Evolutionary conservation across 2,113 vertebrate genomes (phyloP).

Genomic region (Rhinoptilus africanus): DNA sequence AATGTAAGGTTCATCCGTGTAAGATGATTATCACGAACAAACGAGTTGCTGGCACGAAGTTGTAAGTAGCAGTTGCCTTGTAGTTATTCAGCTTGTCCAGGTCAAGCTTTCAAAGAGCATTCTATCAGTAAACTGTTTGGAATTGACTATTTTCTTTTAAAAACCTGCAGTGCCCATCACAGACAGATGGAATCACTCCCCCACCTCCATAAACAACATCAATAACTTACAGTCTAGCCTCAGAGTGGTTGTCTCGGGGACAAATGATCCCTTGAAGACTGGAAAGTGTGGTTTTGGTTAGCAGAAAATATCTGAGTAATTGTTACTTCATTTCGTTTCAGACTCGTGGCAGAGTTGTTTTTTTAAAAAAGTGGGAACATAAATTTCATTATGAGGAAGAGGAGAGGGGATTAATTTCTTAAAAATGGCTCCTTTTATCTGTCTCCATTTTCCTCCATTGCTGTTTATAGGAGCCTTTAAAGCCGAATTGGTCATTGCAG

Average conservation of each 20-base stretch:
- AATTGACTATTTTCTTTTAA: background rate
- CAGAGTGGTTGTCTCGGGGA: background rate
- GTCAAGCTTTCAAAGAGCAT: constrained; percentile 9
- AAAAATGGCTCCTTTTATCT: background rate
- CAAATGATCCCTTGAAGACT: constrained; percentile 45
- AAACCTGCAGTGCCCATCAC: background rate
- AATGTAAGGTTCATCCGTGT: constrained; percentile 64
- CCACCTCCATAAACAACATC: constrained; percentile 38
- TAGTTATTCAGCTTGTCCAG: constrained; percentile 29
- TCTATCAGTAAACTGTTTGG: background rate
- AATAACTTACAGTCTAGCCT: background rate
- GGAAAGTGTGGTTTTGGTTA: constrained; percentile 51
- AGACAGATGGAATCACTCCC: constrained; percentile 35
- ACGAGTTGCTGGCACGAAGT: constrained; percentile 74
- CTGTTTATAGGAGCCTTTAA: background rate
- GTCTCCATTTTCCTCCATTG: background rate
- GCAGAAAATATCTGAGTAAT: constrained; percentile 8
- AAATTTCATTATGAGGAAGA: background rate
- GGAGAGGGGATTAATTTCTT: background rate
- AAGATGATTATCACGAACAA: constrained; percentile 80
- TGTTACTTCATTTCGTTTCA: constrained; percentile 5
- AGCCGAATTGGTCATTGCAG: background rate
- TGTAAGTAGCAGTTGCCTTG: constrained; percentile 23
- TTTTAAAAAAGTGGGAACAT: background rate
- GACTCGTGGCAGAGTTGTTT: background rate